Evolutionary conservation across 2,797 vertebrate species (phyloP).

Genomic region (Acipenser ruthenus): DNA sequence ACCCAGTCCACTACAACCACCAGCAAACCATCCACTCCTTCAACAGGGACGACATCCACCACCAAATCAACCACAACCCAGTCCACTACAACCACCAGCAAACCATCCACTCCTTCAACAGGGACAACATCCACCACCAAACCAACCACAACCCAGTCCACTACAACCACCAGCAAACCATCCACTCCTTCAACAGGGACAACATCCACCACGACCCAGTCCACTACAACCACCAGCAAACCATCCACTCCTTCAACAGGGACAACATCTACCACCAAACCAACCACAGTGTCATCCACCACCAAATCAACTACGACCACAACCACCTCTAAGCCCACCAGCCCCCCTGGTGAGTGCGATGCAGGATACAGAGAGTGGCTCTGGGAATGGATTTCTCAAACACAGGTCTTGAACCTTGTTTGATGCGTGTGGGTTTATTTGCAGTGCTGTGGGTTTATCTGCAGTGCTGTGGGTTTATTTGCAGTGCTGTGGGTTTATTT

Average conservation of each 20-base stretch:
- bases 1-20: background rate
- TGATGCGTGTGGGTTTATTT: too few species aligned
- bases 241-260: background rate
- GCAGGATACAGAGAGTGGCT: too few species aligned
- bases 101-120: background rate
- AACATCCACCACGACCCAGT: background rate
- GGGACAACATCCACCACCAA: background rate
- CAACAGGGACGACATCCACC: background rate
- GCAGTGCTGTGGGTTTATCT: too few species aligned
- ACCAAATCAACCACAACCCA: background rate
- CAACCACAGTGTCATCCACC: background rate
- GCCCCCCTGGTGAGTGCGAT: background rate
- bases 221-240: background rate
- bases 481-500: too few species aligned
- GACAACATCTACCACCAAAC: background rate
- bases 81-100: background rate
- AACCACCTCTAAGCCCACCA: conserved; percentile 17
- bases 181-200: background rate
- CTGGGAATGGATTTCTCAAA: too few species aligned
- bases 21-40: background rate
- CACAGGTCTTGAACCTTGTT: too few species aligned
- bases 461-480: too few species aligned
- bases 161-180: background rate
- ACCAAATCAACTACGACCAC: background rate
- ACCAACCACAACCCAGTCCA: background rate